Percentiles rank a stretch among this genome's conserved stretches.
Evolutionary conservation across 1,140 invertebrate genomes (phyloP).

Genomic region (Drosophila subobscura): DNA sequence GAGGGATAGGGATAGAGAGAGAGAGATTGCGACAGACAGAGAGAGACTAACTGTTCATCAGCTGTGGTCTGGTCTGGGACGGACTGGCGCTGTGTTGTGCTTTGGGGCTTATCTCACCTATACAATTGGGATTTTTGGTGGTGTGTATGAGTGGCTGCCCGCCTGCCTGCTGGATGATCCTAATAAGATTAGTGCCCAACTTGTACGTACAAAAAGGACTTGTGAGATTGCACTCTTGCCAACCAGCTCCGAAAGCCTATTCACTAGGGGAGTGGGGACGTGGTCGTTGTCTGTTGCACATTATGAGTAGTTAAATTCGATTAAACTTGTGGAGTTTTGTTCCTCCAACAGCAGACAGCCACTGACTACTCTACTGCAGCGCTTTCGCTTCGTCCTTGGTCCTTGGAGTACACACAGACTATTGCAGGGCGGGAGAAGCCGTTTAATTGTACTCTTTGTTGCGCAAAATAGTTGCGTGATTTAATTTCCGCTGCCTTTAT

Average conservation of each 20-base stretch:
- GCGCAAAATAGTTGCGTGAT: constrained; percentile 78
- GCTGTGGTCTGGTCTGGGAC: constrained; percentile 35
- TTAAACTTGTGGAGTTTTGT: constrained; percentile 77
- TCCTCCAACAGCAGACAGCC: constrained; percentile 20
- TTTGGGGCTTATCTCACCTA: constrained; percentile 17
- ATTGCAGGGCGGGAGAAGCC: constrained; percentile 23
- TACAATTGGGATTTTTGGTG: constrained; percentile 28
- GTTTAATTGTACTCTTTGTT: constrained; percentile 78
- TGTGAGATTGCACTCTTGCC: constrained; percentile 22
- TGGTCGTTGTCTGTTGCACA: constrained; percentile 75
- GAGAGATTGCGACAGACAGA: constrained; percentile 20
- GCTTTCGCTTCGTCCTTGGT: constrained; percentile 24
- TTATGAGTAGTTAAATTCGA: constrained; percentile 83
- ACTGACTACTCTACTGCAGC: constrained; percentile 4
- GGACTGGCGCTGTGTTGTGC: not conserved
- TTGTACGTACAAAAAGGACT: constrained; percentile 51
- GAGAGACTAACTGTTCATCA: constrained; percentile 47
- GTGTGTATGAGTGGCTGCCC: constrained; percentile 16
- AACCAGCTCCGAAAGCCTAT: not conserved
- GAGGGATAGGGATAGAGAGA: constrained; percentile 16
- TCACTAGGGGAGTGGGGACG: not conserved
- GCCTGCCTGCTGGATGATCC: constrained; percentile 62
- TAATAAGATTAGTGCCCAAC: constrained; percentile 82
- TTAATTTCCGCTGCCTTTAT: constrained; percentile 75
- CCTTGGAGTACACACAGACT: constrained; percentile 6